Base-by-base conservation (phyloP, 2,888 invertebrate species). In the Desoria tigrina region DNA sequence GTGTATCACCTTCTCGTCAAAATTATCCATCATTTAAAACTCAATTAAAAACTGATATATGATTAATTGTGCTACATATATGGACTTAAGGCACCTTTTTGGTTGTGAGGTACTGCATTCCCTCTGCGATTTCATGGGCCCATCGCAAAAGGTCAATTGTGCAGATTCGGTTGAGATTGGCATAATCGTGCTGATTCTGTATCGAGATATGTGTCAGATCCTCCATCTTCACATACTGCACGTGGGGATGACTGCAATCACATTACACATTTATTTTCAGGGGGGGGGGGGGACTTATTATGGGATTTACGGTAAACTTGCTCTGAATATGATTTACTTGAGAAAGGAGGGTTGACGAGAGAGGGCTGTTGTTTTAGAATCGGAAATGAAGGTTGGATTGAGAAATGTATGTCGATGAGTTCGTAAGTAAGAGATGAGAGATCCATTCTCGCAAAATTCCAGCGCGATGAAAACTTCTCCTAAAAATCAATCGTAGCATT, bases 141-240 rank as follows among this genome's bases (percentile, higher is more conserved):
- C 70, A 70, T 26, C 57, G 39, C 42, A 70, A 18, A 24, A 70
- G 58, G 45, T 68, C 63, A 4, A 18, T 7, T 3, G 53, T 28
- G 18, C 50, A 62, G 14, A 70, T 63, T 26, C 24, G 42, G 4
- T 39, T 18, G 23, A 60, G 37, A 45, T 60, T 64, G 26, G 60
- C 66, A n/a, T 69, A 63, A 2, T 61, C 42, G 1, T 57, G 49
- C 23, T 50, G 61, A 4, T 56, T 65, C 2, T 62, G 23, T n/a
- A 61, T 42, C 7, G 58, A 56, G 32, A 67, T 56, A 42, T 66
- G 61, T 42, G 65, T 64, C 23, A 70, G 54, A 42, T 67, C 67
- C 26, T 70, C 70, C 66, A 70, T 62, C 53, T 64, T 64, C 1
- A 70, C 67, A 21, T 70, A 70, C 23, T 66, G 66, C 7, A 70